Evolutionary conservation across 2,113 vertebrate genomes (phyloP), one percentile per base, ranked within the genome.

Genomic region (Corythornis vintsioides): DNA sequence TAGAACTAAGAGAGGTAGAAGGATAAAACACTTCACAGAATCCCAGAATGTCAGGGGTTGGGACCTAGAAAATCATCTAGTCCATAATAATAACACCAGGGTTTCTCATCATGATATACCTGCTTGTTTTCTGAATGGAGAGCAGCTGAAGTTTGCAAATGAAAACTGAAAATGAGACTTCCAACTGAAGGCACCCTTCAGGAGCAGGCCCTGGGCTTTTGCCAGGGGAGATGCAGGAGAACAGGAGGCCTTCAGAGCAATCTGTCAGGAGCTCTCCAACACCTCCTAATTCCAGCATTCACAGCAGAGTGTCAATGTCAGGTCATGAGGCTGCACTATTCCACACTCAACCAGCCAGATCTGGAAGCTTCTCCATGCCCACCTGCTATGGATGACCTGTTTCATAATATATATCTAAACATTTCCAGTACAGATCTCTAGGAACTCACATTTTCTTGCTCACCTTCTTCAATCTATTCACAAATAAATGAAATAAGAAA

Each of bases 371-470:
- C 72, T 7, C 38, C 26, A 28, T 2, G 26, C 6, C 26, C 38
- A 48, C 4, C 0, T 0, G 3, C 21, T n/a, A 55, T 0, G 11
- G 26, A 45, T 43, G 83, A 15, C 45, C 29, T 25, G 4, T 29
- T 13, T 35, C 42, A 20, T 2, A 1, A 11, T 4, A 25, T 0
- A 1, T 17, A 20, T 4, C 3, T 6, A 25, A 21, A 12, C 3
- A 14, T 29, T 31, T 15, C 15, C 3, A 4, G 20, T 55, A 57
- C 31, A 53, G 13, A 22, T 6, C 4, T 52, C 52, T 29, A 74
- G 69, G 63, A 90, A 77, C 8, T 67, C 43, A 26, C 29, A 45
- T 42, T 47, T 65, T 64, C 50, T 42, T 50, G 63, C 17, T 64
- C 22, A 15, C 7, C 5, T 52, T 64, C 52, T 56, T 22, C 15